These are phyloP conservation scores for Gallinago stenura DNA, from an alignment of 2,797 vertebrate genomes.

Conservation along the genomic window DNA sequence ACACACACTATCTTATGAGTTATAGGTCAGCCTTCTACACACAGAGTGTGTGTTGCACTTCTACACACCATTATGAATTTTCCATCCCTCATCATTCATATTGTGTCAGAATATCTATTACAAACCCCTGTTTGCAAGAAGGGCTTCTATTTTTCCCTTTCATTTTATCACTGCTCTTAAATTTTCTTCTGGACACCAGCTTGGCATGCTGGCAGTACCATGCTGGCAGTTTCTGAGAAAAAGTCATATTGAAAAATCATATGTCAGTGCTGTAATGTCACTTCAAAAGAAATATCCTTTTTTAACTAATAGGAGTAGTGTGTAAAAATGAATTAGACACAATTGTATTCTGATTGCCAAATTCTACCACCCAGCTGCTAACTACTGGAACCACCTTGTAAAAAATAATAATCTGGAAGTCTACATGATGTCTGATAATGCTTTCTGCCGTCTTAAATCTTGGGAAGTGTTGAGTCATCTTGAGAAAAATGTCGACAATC, in stretches of 20 bases:
- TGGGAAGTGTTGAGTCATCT: conserved; percentile 8
- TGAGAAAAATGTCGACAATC: conserved; percentile 12
- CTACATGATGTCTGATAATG: conserved; percentile 5
- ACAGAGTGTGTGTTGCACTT: conserved; percentile 12
- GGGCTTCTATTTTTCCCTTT: conserved; percentile 42
- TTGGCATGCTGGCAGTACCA: conserved; percentile 18
- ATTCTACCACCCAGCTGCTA: neutral
- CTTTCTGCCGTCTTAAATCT: neutral
- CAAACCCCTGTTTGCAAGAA: conserved; percentile 42
- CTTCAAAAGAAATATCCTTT: conserved; percentile 23
- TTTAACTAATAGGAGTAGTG: neutral
- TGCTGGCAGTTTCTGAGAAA: conserved; percentile 23
- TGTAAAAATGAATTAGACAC: conserved; percentile 12
- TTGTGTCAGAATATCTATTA: conserved; percentile 55
- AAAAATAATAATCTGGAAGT: conserved; percentile 6
- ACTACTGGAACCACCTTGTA: neutral
- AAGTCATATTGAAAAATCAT: conserved; percentile 2
- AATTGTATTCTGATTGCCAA: neutral
- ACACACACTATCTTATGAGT: conserved; percentile 15
- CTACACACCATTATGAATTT: conserved; percentile 53
- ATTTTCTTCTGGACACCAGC: conserved; percentile 42
- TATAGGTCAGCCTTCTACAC: conserved; percentile 10
- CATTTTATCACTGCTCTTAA: conserved; percentile 56
- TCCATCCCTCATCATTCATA: conserved; percentile 41
- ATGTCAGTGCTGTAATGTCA: neutral